phyloP scores from a whole-genome alignment of 2,113 vertebrate genomes.

The Pontoporia blainvillei region DNA sequence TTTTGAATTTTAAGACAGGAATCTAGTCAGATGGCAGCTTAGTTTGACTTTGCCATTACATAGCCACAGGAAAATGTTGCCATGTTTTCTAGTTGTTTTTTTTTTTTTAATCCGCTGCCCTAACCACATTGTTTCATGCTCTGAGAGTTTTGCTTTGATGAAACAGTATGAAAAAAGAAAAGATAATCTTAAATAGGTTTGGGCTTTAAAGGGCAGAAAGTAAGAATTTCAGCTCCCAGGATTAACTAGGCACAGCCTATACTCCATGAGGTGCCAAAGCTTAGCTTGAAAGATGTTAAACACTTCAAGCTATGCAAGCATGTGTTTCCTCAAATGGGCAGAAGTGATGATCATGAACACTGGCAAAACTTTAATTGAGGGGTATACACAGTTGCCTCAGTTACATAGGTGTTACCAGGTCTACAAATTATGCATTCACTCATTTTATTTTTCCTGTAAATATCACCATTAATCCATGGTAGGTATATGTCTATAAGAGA shows the following conservation, averaged over 20 bases:
- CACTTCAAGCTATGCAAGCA: constrained; percentile 80
- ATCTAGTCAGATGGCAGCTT: background rate
- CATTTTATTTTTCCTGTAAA: constrained; percentile 62
- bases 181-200: constrained; percentile 71
- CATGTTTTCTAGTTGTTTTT: constrained; percentile 1
- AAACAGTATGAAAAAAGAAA: constrained; percentile 54
- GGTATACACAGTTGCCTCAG: constrained; percentile 67
- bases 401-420: constrained; percentile 61
- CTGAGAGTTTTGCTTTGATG: constrained; percentile 73
- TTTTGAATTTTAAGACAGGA: background rate
- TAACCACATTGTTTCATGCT: constrained; percentile 64
- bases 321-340: constrained; percentile 73
- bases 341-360: constrained; percentile 73
- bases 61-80: constrained; percentile 30
- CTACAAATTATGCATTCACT: constrained; percentile 66
- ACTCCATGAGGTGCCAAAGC: constrained; percentile 75
- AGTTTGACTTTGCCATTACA: constrained; percentile 39
- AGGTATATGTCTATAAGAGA: background rate
- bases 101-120: background rate
- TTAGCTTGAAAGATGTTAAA: constrained; percentile 80
- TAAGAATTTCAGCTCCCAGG: constrained; percentile 68
- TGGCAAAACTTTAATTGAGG: constrained; percentile 71
- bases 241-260: constrained; percentile 79
- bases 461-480: background rate
- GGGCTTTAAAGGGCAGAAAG: constrained; percentile 69